Conservation (phyloP, 2,888 invertebrate genomes). For the Dolichopus griseipennis region DNA sequence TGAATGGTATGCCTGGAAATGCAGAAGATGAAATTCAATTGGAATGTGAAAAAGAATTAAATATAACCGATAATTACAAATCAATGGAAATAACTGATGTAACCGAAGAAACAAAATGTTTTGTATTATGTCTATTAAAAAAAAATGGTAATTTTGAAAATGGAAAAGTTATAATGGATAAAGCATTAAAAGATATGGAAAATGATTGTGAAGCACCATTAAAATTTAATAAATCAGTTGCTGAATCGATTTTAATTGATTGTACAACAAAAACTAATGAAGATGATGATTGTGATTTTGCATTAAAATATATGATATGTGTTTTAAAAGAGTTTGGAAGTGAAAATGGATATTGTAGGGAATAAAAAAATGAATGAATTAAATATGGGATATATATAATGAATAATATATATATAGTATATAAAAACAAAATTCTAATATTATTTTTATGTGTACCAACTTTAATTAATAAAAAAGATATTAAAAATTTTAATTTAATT, state of each 20-base stretch:
- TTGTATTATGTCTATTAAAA: not conserved
- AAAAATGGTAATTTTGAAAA: not conserved
- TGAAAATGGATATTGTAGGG: not conserved
- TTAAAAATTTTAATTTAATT: too few relatives aligned
- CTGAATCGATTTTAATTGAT: not conserved
- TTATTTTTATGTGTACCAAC: too few relatives aligned
- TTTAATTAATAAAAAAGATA: too few relatives aligned
- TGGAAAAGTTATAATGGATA: not conserved
- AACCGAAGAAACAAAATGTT: not conserved
- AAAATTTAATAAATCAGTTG: not conserved
- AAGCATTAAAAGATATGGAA: not conserved
- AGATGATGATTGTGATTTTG: not conserved
- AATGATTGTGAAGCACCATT: not conserved
- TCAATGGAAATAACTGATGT: not conserved
- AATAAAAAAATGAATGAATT: too few relatives aligned
- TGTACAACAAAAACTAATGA: not conserved
- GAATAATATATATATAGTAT: too few relatives aligned
- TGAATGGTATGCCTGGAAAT: too few relatives aligned
- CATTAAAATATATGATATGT: not conserved
- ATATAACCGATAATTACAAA: not conserved
- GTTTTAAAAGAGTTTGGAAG: not conserved
- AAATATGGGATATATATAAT: too few relatives aligned
- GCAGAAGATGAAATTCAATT: not conserved
- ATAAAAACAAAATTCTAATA: too few relatives aligned
- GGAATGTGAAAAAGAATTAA: not conserved